phyloP scores from a whole-genome alignment of 2,797 vertebrate species.

The Rhinella marina region DNA sequence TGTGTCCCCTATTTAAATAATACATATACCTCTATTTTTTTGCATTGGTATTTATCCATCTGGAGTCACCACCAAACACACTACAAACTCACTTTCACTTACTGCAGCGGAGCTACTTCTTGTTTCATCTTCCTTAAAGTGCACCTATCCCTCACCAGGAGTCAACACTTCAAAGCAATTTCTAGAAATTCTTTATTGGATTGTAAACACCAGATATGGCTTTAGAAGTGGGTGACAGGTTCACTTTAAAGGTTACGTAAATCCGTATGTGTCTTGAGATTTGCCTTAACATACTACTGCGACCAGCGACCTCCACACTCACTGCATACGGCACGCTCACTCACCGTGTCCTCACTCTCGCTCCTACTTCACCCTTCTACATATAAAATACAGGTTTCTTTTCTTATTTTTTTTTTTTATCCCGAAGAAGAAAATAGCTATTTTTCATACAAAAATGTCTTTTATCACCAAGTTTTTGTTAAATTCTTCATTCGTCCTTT shows the following conservation, averaged over 20 bases:
- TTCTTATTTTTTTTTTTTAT: conserved; percentile 77
- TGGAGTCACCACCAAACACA: conserved; percentile 2
- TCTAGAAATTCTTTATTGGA: conserved; percentile 35
- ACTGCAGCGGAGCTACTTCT: background rate
- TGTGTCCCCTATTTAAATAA: background rate
- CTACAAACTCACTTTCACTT: background rate
- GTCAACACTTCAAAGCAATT: conserved; percentile 20
- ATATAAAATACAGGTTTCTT: conserved; percentile 59
- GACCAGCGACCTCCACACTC: background rate
- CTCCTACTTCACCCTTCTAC: conserved; percentile 31
- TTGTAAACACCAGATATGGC: conserved; percentile 31
- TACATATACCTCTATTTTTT: background rate
- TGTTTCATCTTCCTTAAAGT: conserved; percentile 17
- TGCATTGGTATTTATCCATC: background rate
- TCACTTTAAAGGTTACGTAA: conserved; percentile 29
- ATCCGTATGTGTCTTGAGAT: background rate
- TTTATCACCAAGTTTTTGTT: conserved; percentile 87
- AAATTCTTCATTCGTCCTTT: conserved; percentile 68
- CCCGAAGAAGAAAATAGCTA: conserved; percentile 98
- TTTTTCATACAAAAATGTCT: conserved; percentile 99
- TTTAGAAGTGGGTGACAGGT: conserved; percentile 38
- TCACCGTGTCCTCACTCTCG: background rate
- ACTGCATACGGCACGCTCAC: background rate
- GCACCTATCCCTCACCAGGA: conserved; percentile 33
- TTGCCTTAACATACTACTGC: background rate